Base-by-base conservation (phyloP, 2,888 invertebrate species). In the Catocala nupta region DNA sequence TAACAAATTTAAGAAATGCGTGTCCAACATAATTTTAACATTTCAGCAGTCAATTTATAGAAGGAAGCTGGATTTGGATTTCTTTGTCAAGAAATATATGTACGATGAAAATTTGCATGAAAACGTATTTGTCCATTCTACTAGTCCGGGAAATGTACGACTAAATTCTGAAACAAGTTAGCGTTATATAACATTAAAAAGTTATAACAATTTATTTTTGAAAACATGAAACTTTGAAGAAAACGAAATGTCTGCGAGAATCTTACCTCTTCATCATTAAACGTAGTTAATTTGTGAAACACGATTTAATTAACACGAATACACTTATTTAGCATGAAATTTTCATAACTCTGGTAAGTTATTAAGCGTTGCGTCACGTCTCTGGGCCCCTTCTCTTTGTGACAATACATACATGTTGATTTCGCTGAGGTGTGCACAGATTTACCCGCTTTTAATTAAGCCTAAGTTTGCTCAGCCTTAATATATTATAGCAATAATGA, bases 371-470 rank as follows among this genome's bases (percentile, higher is more conserved):
- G 42, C 55, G 56, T 57, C 62, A 62, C 64, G 59, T 57, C 56
- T 63, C 56, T 54, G 62, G 42, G 25, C 13, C 9, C 55, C 25
- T 13, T 52, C 47, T 52, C 58, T 75, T 67, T 67, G 71, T 73
- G 55, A 78, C 68, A 75, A 63, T 66, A 70, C 62, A 58, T 53
- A 51, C 39, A 52, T 62, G 64, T 73, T 66, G 61, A 65, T 68
- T 71, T 62, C 61, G 54, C 60, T 49, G 59, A 78, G 68, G 68
- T 74, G 71, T 71, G 62, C 68, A 60, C 57, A 71, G 70, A 74
- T 77, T 77, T 74, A 80, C 72, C 60, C 68, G 71, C 74, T 82
- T 81, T 81, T 84, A 85, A 85, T 85, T 84, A 84, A 84, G 77
- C 63, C 59, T 52, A 62, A 78, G 78, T 82, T 80, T 73, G 64